These are phyloP conservation scores for Rattus rattus DNA, from an alignment of 2,113 vertebrate genomes.

Conservation along the genomic window DNA sequence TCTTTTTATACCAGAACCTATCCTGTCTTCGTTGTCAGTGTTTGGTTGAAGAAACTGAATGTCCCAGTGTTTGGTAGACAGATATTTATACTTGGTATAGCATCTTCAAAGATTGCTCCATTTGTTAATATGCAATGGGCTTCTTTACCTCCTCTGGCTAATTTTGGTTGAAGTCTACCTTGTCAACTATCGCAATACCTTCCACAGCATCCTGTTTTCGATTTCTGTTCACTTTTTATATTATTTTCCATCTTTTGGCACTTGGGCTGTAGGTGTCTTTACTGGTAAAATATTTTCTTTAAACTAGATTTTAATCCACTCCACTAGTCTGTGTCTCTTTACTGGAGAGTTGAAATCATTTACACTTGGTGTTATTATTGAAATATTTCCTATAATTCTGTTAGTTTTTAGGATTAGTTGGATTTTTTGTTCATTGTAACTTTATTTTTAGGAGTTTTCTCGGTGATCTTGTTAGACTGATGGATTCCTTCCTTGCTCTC, in stretches of 20 bases:
- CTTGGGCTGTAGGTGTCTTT: neutral
- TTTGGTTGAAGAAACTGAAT: neutral
- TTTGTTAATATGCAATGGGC: neutral
- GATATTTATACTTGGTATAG: neutral
- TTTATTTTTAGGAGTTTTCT: neutral
- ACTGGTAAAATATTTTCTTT: neutral
- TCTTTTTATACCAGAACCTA: neutral
- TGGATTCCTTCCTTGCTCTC: neutral
- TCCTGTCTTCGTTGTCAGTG: neutral
- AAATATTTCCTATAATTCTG: neutral
- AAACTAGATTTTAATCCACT: neutral
- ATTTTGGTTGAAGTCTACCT: neutral
- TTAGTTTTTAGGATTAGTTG: neutral
- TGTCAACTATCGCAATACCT: neutral
- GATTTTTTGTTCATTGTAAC: neutral
- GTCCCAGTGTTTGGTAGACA: neutral
- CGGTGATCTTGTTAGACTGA: neutral
- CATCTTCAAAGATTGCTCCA: neutral
- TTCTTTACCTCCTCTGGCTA: neutral
- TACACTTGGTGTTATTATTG: neutral
- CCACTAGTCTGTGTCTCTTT: neutral
- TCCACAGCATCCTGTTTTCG: neutral
- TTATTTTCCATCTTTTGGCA: neutral
- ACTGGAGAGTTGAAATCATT: neutral
- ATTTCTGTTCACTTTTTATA: neutral